Conservation (phyloP, 2,113 vertebrate species). For the Sphyrna mokarran region DNA sequence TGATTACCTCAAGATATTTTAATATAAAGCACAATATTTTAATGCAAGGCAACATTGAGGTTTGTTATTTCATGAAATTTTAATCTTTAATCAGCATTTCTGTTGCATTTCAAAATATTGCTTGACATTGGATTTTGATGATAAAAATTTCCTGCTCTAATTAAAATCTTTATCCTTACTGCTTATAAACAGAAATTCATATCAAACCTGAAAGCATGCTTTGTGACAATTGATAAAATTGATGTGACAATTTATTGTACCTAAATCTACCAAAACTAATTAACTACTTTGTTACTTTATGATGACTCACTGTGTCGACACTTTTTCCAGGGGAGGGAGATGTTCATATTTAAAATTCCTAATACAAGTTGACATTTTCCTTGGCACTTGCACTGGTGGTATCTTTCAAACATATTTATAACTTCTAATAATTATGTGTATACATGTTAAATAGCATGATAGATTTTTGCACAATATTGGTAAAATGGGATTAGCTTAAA, state of each 20-base stretch:
- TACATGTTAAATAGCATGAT: background rate
- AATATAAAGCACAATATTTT: constrained; percentile 12
- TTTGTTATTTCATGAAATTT: background rate
- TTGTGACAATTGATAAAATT: background rate
- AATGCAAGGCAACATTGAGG: background rate
- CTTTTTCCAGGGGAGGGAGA: background rate
- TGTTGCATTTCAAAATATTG: background rate
- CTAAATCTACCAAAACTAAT: background rate
- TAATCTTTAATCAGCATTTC: background rate
- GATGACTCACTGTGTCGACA: background rate
- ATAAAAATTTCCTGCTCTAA: background rate
- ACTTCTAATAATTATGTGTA: background rate
- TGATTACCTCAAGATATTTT: background rate
- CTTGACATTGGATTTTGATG: background rate
- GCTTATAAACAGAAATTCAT: background rate
- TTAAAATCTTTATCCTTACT: background rate
- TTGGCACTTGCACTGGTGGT: constrained; percentile 24
- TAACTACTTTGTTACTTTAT: constrained; percentile 8
- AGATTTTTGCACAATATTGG: background rate
- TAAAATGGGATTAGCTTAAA: background rate
- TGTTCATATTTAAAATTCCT: constrained; percentile 17
- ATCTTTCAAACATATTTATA: constrained; percentile 12
- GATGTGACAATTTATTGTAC: background rate
- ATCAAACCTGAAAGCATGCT: background rate
- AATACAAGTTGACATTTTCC: constrained; percentile 7